A percentile compares a stretch with the other conserved stretches of the same genome.
Evolutionary conservation across 2,888 invertebrate genomes (phyloP).

Genomic region (Cancer borealis): DNA sequence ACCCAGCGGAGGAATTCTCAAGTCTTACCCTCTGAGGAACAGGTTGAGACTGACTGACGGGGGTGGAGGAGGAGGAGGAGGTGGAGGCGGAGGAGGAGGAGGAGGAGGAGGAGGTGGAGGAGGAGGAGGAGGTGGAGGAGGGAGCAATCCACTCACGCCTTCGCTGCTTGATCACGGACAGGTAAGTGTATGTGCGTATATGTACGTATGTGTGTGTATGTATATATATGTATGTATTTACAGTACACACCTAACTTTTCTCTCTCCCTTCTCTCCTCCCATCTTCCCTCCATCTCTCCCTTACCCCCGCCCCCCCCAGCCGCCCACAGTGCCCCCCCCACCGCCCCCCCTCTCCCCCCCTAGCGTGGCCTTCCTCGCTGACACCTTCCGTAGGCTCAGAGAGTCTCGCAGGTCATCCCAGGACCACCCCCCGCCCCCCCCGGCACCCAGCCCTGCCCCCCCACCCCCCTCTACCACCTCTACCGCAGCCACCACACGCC

Average conservation of each 20-base stretch:
- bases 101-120: not conserved
- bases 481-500: not conserved
- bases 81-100: constrained; percentile 56
- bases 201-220: constrained; percentile 9
- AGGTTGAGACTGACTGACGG: constrained; percentile 71
- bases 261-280: too few species aligned
- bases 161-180: not conserved
- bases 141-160: not conserved
- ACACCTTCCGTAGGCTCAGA: constrained; percentile 75
- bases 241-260: too few species aligned
- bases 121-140: constrained; percentile 14
- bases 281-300: not conserved
- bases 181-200: not conserved
- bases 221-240: not conserved
- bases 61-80: constrained; percentile 65
- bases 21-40: constrained; percentile 76
- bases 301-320: constrained; percentile 29
- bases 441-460: constrained; percentile 68
- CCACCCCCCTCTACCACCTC: constrained; percentile 34
- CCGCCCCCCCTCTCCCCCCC: constrained; percentile 68
- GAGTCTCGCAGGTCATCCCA: constrained; percentile 73
- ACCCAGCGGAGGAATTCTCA: constrained; percentile 75
- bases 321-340: constrained; percentile 51
- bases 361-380: constrained; percentile 72
- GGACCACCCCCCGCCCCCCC: constrained; percentile 75